Percentiles rank a stretch among this genome's conserved stretches.
These are phyloP conservation scores for Clinocottus analis DNA, from an alignment of 2,113 vertebrate species.

Conservation along the genomic window DNA sequence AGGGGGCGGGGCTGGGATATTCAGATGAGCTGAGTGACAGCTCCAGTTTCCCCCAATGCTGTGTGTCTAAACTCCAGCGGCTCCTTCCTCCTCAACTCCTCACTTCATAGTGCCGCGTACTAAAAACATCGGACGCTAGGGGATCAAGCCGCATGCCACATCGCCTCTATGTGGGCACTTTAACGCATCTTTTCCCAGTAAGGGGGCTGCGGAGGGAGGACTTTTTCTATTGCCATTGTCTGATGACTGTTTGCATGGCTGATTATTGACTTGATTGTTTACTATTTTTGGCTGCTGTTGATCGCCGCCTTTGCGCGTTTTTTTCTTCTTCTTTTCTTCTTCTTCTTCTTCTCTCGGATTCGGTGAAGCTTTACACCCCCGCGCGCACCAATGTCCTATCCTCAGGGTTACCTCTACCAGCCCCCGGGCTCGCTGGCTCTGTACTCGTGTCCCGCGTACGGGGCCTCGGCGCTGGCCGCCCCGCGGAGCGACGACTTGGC, in stretches of 20 bases:
- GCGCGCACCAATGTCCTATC: conserved; percentile 95
- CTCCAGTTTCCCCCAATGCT: conserved; percentile 92
- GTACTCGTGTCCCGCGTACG: conserved; percentile 96
- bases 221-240: conserved; percentile 74
- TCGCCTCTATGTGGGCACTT: conserved; percentile 85
- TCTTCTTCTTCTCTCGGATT: conserved; percentile 61
- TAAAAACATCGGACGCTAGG: conserved; percentile 90
- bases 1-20: conserved; percentile 90
- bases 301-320: conserved; percentile 63
- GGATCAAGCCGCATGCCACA: conserved; percentile 86
- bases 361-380: conserved; percentile 73
- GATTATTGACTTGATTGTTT: conserved; percentile 78
- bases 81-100: conserved; percentile 91
- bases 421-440: conserved; percentile 97
- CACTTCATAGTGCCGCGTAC: conserved; percentile 85
- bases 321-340: conserved; percentile 33
- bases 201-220: conserved; percentile 78
- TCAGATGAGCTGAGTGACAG: conserved; percentile 96
- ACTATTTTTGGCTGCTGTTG: conserved; percentile 61
- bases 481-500: conserved; percentile 95
- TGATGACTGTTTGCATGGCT: conserved; percentile 75
- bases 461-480: conserved; percentile 93
- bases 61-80: conserved; percentile 88
- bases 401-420: conserved; percentile 99
- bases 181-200: conserved; percentile 82